Conservation (phyloP, 1,140 invertebrate genomes). For the Nasonia giraulti region DNA sequence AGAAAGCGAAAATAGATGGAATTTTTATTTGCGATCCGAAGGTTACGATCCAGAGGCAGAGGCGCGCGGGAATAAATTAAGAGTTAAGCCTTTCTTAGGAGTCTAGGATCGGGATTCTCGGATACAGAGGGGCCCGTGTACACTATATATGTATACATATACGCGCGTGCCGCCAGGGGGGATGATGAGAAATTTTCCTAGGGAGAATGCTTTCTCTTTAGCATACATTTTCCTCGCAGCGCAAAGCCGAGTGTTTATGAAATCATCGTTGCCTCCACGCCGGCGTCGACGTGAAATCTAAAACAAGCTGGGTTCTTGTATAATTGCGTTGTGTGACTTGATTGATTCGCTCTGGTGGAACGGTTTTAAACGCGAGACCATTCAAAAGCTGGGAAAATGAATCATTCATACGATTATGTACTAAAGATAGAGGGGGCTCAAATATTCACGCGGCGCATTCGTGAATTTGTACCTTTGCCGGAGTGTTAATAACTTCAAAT, state of each 20-base stretch:
- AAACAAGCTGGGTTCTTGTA: too few relatives aligned
- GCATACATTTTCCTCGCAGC: not conserved
- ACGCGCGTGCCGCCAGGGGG: too few relatives aligned
- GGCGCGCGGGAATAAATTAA: not conserved
- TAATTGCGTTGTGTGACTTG: too few relatives aligned
- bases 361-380: too few relatives aligned
- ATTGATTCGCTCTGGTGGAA: too few relatives aligned
- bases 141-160: too few relatives aligned
- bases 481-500: not conserved
- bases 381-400: too few relatives aligned
- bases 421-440: too few relatives aligned
- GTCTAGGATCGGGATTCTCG: not conserved
- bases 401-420: too few relatives aligned
- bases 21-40: not conserved
- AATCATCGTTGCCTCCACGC: not conserved
- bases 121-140: not conserved
- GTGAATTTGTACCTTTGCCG: too few relatives aligned
- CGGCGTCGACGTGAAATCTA: too few relatives aligned
- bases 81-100: conserved; percentile 1
- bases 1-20: conserved; percentile 2
- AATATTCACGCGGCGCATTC: too few relatives aligned
- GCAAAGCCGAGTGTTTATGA: not conserved
- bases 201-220: not conserved
- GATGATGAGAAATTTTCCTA: not conserved
- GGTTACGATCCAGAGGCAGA: not conserved